A percentile compares a stretch with the other conserved stretches of the same genome.
Conservation (phyloP, 2,797 vertebrate genomes). For the Alcedo atthis region DNA sequence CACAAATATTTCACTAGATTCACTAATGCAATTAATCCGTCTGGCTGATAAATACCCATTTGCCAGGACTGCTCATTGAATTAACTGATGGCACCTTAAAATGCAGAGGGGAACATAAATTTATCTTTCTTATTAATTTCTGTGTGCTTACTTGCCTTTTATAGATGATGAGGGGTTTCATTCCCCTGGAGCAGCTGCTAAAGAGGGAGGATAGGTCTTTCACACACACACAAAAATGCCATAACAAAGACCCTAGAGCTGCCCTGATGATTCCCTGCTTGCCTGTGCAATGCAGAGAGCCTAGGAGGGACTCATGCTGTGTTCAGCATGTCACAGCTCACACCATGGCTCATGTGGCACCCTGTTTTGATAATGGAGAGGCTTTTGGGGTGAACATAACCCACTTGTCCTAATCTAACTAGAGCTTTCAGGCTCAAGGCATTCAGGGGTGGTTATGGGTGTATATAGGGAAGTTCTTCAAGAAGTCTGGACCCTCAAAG, state of each 20-base stretch:
- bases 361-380: background rate
- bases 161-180: background rate
- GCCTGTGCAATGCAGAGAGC: background rate
- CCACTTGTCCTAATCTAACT: background rate
- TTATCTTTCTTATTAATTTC: background rate
- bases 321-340: background rate
- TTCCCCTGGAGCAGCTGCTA: background rate
- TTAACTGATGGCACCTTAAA: background rate
- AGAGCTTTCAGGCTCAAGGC: background rate
- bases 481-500: background rate
- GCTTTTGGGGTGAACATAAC: background rate
- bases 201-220: background rate
- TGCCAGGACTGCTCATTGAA: constrained; percentile 17
- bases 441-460: background rate
- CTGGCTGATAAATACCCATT: background rate
- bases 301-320: background rate
- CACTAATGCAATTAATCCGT: background rate
- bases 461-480: background rate
- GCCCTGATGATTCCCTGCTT: background rate
- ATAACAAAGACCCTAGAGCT: background rate
- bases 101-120: background rate
- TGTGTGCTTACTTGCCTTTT: background rate
- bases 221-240: background rate
- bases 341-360: background rate
- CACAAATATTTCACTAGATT: background rate